These are phyloP conservation scores for Ploceus nigricollis DNA, from an alignment of 2,113 vertebrate genomes.

Conservation along the genomic window DNA sequence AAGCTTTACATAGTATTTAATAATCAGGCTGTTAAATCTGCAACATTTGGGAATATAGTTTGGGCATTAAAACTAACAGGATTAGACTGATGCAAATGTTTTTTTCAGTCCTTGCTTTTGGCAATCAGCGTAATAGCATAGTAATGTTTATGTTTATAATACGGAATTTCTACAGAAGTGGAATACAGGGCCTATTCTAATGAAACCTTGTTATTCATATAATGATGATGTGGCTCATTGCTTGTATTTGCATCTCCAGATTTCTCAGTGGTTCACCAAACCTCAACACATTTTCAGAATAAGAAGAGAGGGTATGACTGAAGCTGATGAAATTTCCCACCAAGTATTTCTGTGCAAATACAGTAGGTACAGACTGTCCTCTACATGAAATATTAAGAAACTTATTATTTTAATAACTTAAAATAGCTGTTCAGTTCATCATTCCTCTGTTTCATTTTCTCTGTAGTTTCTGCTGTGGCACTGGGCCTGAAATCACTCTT, in stretches of 20 bases:
- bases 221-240: not conserved
- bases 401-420: not conserved
- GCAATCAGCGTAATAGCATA: not conserved
- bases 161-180: not conserved
- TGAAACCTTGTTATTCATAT: not conserved
- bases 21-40: not conserved
- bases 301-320: not conserved
- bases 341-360: not conserved
- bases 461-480: not conserved
- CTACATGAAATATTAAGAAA: not conserved
- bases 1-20: not conserved
- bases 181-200: not conserved
- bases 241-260: not conserved
- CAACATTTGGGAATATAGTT: not conserved
- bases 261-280: not conserved
- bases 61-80: not conserved
- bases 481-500: not conserved
- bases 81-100: not conserved
- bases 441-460: not conserved
- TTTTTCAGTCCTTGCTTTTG: not conserved
- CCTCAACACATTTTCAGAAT: not conserved
- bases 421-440: not conserved
- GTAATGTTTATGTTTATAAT: not conserved
- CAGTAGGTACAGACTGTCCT: not conserved
- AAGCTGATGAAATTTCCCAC: not conserved